These are phyloP conservation scores for Rhinogobius similis DNA, from an alignment of 2,113 vertebrate genomes.

Conservation along the genomic window DNA sequence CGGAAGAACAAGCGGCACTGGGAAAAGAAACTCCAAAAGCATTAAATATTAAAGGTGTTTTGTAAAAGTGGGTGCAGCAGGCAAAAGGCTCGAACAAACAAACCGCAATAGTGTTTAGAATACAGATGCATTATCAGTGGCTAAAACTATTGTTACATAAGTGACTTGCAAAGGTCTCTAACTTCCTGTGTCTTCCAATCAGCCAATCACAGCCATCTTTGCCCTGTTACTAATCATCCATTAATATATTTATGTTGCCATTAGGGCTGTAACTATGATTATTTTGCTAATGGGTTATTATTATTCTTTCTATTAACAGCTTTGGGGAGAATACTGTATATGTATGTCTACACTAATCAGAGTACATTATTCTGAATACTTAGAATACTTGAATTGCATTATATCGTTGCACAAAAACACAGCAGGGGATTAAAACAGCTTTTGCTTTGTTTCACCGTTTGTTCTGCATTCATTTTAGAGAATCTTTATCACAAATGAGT, in stretches of 20 bases:
- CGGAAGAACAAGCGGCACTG: background rate
- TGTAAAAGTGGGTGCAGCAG: background rate
- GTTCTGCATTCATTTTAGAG: too few species aligned
- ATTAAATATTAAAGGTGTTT: conserved; percentile 1
- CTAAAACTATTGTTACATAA: background rate
- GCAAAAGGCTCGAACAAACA: conserved; percentile 1
- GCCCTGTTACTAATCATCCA: background rate
- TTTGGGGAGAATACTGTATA: too few species aligned
- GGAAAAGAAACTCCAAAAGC: background rate
- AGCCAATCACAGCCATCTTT: background rate
- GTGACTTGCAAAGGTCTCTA: background rate
- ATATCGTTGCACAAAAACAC: too few species aligned
- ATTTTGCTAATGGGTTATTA: too few species aligned
- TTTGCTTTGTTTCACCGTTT: too few species aligned
- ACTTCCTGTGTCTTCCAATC: background rate
- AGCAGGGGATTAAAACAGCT: too few species aligned
- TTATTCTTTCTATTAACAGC: too few species aligned
- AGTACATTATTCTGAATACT: too few species aligned
- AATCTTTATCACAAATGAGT: too few species aligned
- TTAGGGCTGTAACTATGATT: too few species aligned
- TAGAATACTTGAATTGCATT: too few species aligned
- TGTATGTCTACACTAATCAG: too few species aligned
- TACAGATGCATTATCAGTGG: background rate
- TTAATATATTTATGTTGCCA: background rate
- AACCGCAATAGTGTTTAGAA: background rate